Evolutionary conservation across 2,888 invertebrate species (phyloP).

Genomic region (Pilophorus perplexus): DNA sequence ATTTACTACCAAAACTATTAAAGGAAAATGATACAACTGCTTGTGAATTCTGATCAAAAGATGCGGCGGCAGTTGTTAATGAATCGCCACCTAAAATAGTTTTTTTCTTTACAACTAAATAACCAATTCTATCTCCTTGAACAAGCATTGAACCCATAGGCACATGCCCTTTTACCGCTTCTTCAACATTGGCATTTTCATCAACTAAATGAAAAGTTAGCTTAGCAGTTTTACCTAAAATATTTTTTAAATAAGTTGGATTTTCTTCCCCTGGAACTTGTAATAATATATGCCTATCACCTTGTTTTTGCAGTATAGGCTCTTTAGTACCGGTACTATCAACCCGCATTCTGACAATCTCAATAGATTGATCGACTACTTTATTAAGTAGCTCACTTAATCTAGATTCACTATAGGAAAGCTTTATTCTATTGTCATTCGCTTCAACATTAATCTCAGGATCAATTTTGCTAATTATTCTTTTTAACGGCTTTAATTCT

Average conservation of each 20-base stretch:
- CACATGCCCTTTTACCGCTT: background rate
- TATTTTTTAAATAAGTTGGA: background rate
- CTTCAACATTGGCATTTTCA: background rate
- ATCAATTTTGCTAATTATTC: background rate
- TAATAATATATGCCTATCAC: background rate
- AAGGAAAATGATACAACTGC: background rate
- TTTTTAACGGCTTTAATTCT: background rate
- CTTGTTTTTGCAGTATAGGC: background rate
- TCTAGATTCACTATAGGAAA: background rate
- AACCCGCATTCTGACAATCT: background rate
- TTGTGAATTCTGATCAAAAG: background rate
- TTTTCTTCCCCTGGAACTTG: background rate
- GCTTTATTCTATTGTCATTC: background rate
- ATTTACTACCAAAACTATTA: background rate
- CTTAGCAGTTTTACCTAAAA: background rate
- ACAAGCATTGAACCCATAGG: background rate
- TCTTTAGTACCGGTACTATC: background rate
- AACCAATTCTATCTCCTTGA: background rate
- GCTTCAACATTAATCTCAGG: background rate
- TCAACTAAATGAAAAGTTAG: background rate
- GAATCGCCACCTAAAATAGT: background rate
- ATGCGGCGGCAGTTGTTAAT: background rate
- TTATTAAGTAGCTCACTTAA: background rate
- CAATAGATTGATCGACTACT: background rate
- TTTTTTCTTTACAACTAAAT: background rate